These are phyloP conservation scores for Upupa epops DNA, from an alignment of 2,113 vertebrate genomes.

Conservation along the genomic window DNA sequence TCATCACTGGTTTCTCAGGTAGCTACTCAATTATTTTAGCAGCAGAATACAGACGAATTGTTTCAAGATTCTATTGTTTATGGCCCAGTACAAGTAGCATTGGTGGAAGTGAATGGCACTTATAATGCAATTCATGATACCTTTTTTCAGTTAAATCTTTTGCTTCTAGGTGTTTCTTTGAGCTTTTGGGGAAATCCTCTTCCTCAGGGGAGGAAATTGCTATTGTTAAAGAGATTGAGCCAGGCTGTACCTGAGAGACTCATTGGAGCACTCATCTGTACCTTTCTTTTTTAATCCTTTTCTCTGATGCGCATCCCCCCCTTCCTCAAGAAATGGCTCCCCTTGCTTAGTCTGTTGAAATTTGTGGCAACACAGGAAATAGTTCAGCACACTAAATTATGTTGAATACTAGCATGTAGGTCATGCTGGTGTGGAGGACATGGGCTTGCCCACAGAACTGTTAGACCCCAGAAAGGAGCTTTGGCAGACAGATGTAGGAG, in stretches of 20 bases:
- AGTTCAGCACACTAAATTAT: not conserved
- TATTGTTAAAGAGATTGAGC: not conserved
- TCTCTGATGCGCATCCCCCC: accelerated
- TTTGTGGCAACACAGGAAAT: not conserved
- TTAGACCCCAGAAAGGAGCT: not conserved
- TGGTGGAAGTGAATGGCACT: not conserved
- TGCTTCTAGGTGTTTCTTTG: not conserved
- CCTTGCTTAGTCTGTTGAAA: not conserved
- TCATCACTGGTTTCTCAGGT: not conserved
- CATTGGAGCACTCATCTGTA: not conserved
- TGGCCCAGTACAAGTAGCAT: not conserved
- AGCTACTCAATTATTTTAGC: not conserved
- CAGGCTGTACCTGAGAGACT: not conserved
- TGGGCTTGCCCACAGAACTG: not conserved
- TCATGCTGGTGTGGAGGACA: not conserved
- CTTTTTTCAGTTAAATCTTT: constrained; percentile 2
- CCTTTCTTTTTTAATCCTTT: not conserved
- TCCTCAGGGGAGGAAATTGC: not conserved
- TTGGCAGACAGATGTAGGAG: not conserved
- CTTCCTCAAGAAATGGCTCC: not conserved
- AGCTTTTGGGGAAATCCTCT: not conserved
- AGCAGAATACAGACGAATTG: not conserved
- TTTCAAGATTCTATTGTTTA: not conserved
- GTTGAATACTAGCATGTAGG: not conserved
- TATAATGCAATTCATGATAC: not conserved